Conservation (phyloP, 2,888 invertebrate species). For the Chesias legatella region DNA sequence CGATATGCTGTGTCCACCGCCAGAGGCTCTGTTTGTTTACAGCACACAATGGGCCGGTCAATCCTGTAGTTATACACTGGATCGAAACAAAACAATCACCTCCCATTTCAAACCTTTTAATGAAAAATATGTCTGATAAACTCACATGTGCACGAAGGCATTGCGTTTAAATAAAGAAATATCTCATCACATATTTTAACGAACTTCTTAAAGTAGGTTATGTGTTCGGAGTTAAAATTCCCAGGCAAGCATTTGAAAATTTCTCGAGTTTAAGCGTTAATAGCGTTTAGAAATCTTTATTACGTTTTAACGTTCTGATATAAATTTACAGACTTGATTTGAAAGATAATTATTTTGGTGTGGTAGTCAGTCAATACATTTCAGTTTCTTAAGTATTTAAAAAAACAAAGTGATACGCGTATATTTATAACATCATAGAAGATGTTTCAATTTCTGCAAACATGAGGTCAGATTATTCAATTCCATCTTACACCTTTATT, state of each 20-base stretch:
- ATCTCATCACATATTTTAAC: constrained; percentile 37
- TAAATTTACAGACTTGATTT: constrained; percentile 1
- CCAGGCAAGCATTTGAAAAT: constrained; percentile 41
- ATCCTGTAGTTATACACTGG: constrained; percentile 26
- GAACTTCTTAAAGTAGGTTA: constrained; percentile 43
- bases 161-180: constrained; percentile 25
- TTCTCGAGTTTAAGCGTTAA: constrained; percentile 36
- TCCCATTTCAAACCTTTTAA: constrained; percentile 12
- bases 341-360: background rate
- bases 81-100: constrained; percentile 29
- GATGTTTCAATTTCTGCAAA: constrained; percentile 19
- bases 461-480: constrained; percentile 38
- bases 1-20: constrained; percentile 49
- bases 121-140: constrained; percentile 18
- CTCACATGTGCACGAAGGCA: constrained; percentile 16
- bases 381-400: no score
- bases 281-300: constrained; percentile 22
- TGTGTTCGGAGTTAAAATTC: constrained; percentile 32
- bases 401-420: no score
- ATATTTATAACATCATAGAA: constrained; percentile 2
- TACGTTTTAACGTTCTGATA: constrained; percentile 1
- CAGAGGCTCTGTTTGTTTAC: constrained; percentile 38
- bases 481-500: constrained; percentile 45
- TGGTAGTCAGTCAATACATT: background rate
- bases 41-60: constrained; percentile 42